Base-by-base conservation (phyloP, 2,113 vertebrate species). In the Erythrocercus mccallii region DNA sequence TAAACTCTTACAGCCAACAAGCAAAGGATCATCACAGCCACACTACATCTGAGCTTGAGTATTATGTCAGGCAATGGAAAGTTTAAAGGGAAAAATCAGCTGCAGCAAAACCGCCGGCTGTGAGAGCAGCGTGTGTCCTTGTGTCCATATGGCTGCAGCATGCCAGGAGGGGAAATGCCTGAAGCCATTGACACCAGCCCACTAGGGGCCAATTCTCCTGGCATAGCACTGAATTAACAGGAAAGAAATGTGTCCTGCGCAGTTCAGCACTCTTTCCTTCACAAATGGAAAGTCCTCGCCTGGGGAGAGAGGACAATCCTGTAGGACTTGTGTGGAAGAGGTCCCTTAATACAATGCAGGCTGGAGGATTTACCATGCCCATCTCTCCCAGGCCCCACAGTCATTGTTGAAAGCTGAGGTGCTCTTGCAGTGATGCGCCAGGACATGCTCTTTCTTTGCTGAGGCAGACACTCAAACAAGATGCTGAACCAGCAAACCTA, bases 71-170 rank as follows among this genome's bases (percentile, higher is more conserved):
- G 82, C 85, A 85, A 60, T 64, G 9, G 14, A 91, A 92, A 95
- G 51, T 94, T 92, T 83, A 93, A 93, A 92, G 85, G 48, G 81
- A 73, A 88, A 77, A 69, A 73, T 51, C 94, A 96, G 68, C 85
- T 81, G 81, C 85, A 94, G 85, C 81, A 88, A 70, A 88, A 13
- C 25, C 10, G 0, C 68, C 12, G 0, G 71, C 92, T 88, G 85
- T 57, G 81, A 69, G 42, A 65, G 54, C 17, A 0, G 64, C 0
- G 0, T 78, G 62, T 51, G 48, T 86, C 93, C 87, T 71, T 58
- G 31, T 1, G 5, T 60, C 89, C 89, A 80, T 82, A 80, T 77
- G 93, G 90, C 71, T 77, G 61, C 87, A 77, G 85, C 33, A 12
- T 19, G 85, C 62, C 4, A 30, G 54, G 74, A 94, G 48, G 85